These are phyloP conservation scores for Neuroscelio doddi DNA, from an alignment of 2,888 invertebrate genomes.

Conservation along the genomic window DNA sequence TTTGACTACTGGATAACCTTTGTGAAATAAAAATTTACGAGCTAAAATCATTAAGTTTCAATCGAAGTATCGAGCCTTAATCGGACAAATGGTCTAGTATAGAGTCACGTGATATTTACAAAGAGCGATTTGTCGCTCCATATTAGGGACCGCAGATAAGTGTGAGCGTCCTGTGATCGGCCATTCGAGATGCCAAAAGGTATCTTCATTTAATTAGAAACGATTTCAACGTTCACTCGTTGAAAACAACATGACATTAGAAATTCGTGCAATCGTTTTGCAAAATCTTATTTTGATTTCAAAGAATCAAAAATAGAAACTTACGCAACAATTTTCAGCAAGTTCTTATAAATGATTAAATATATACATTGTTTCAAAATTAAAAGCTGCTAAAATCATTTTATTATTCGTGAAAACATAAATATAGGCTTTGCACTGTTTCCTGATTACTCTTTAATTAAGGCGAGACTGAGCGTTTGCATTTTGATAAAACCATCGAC, in stretches of 20 bases:
- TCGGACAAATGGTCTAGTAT: constrained; percentile 9
- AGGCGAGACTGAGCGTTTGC: not conserved
- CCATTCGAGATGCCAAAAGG: constrained; percentile 8
- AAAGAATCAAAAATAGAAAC: too few relatives aligned
- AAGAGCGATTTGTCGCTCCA: constrained; percentile 5
- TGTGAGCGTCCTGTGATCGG: constrained; percentile 10
- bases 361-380: too few relatives aligned
- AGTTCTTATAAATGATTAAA: too few relatives aligned
- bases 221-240: not conserved
- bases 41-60: not conserved
- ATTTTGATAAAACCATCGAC: constrained; percentile 10
- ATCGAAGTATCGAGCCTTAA: constrained; percentile 6
- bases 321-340: too few relatives aligned
- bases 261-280: too few relatives aligned
- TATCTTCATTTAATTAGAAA: constrained; percentile 11
- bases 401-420: too few relatives aligned
- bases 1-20: constrained; percentile 12
- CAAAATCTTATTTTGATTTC: too few relatives aligned
- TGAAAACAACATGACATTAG: too few relatives aligned
- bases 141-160: constrained; percentile 17
- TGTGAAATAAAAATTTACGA: constrained; percentile 12
- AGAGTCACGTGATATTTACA: constrained; percentile 9
- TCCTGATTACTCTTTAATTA: too few relatives aligned
- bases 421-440: too few relatives aligned
- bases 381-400: too few relatives aligned